Evolutionary conservation across 2,888 invertebrate species (phyloP).

Genomic region (Pachydiplax longipennis): DNA sequence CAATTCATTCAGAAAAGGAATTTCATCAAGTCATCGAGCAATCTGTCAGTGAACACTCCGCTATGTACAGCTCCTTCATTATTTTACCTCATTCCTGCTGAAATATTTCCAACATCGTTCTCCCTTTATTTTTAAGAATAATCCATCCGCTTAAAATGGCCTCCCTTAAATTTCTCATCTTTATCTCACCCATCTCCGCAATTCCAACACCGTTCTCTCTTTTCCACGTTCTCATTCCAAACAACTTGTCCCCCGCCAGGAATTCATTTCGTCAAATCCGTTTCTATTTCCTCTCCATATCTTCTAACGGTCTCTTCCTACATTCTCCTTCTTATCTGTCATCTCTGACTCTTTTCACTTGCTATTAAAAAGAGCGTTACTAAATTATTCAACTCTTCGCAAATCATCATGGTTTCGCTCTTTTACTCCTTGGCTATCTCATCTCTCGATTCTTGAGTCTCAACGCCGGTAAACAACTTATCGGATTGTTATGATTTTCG

Average conservation of each 20-base stretch:
- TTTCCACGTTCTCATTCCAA: background rate
- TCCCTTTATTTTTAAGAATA: background rate
- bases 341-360: background rate
- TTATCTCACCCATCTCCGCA: background rate
- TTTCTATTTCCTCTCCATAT: background rate
- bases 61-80: background rate
- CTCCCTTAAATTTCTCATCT: background rate
- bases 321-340: background rate
- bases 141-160: background rate
- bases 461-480: background rate
- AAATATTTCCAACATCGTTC: background rate
- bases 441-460: background rate
- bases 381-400: background rate
- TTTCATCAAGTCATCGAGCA: too few relatives aligned
- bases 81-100: background rate
- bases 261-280: background rate
- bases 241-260: background rate
- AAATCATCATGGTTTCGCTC: background rate
- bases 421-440: background rate
- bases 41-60: too few relatives aligned
- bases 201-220: background rate
- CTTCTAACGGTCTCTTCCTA: background rate
- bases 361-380: background rate
- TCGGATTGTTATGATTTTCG: background rate
- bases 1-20: too few relatives aligned